Base-by-base conservation (phyloP, 1,140 invertebrate species). In the Leptopilina boulardi region DNA sequence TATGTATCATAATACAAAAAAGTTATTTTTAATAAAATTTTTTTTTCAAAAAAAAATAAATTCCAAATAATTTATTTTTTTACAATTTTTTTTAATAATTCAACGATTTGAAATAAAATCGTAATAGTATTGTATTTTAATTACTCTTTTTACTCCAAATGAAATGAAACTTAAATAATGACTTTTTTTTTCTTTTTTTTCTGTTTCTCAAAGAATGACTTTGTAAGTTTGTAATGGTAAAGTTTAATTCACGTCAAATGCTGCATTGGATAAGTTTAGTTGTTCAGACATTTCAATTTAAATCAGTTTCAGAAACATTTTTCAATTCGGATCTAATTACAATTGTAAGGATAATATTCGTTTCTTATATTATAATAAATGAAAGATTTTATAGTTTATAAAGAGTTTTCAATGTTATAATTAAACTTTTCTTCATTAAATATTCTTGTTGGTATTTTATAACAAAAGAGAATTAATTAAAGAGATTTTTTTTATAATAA, bases 71-170 rank as follows among this genome's bases (percentile, higher is more conserved):
- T n/a, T n/a, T n/a, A n/a, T n/a, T n/a, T n/a, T n/a, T n/a, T n/a
- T n/a, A n/a, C n/a, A n/a, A n/a, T n/a, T n/a, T n/a, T n/a, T n/a
- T n/a, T n/a, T n/a, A n/a, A n/a, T n/a, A n/a, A n/a, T n/a, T n/a
- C n/a, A n/a, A n/a, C n/a, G n/a, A n/a, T n/a, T n/a, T n/a, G n/a
- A n/a, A n/a, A n/a, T n/a, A n/a, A n/a, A n/a, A n/a, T n/a, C n/a
- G n/a, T n/a, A n/a, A n/a, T n/a, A n/a, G n/a, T n/a, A 51, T 51
- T 51, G 13, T 18, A 51, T 51, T 51, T 51, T 51, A 51, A 51
- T 51, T 51, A 51, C 47, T n/a, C n/a, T 51, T 51, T 51, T 51
- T 51, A 51, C 18, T 51, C 47, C n/a, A 51, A n/a, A 51, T 51
- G 47, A 51, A n/a, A 15, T 51, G n/a, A 51, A 51, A 51, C 47